These are phyloP conservation scores for Crotalus tigris DNA, from an alignment of 2,113 vertebrate genomes.

Conservation along the genomic window DNA sequence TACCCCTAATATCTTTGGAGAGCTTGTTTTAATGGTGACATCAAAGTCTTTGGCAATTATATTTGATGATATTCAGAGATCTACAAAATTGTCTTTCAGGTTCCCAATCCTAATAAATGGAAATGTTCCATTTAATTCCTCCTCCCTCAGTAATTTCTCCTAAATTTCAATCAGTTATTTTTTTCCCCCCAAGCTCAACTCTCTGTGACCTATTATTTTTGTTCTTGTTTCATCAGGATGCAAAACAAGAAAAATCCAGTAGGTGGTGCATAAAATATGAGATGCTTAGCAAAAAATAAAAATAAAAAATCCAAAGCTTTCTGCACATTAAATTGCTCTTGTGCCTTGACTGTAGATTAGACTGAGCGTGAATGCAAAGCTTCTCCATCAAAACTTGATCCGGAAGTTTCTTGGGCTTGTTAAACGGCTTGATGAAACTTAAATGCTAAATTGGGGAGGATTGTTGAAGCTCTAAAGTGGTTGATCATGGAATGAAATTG, in stretches of 20 bases:
- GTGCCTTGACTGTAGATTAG: not conserved
- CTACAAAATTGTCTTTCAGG: not conserved
- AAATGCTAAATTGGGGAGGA: not conserved
- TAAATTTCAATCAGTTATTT: not conserved
- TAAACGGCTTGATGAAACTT: no score
- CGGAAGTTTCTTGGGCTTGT: not conserved
- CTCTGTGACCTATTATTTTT: not conserved
- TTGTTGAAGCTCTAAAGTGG: not conserved
- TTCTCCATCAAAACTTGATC: not conserved
- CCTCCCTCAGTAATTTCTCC: not conserved
- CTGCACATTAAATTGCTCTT: not conserved
- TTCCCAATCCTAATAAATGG: not conserved
- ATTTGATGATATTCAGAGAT: not conserved
- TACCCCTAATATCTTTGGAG: not conserved
- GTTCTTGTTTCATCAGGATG: not conserved
- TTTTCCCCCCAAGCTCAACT: not conserved
- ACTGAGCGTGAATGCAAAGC: no score
- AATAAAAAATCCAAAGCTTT: not conserved
- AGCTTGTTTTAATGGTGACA: not conserved
- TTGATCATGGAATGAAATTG: not conserved
- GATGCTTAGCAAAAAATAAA: not conserved
- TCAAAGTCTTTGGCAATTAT: not conserved
- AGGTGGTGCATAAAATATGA: not conserved
- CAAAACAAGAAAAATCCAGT: not conserved
- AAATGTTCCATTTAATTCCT: not conserved